phyloP scores from a whole-genome alignment of 1,140 invertebrate species.

The Cylas formicarius region DNA sequence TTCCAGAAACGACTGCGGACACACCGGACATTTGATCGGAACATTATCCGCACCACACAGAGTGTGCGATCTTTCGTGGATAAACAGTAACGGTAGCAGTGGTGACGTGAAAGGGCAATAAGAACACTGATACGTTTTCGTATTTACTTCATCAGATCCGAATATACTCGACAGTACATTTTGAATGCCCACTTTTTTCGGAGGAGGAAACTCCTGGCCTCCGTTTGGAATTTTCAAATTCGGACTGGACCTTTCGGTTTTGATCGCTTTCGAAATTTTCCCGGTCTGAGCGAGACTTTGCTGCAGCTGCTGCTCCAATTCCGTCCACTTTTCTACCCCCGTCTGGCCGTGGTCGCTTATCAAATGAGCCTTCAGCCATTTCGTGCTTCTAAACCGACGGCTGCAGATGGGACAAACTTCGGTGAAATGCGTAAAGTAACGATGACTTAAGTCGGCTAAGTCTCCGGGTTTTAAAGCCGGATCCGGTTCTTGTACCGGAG shows the following conservation, averaged over 20 bases:
- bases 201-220: slow-evolving; percentile 39
- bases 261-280: slow-evolving; percentile 22
- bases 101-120: slow-evolving; percentile 84
- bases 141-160: slow-evolving; percentile 46
- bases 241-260: slow-evolving; percentile 42
- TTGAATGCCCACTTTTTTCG: slow-evolving; percentile 40
- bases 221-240: slow-evolving; percentile 57
- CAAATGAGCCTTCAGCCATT: slow-evolving; percentile 85
- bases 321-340: slow-evolving; percentile 64
- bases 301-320: slow-evolving; percentile 49
- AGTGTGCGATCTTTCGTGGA: slow-evolving; percentile 79
- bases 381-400: slow-evolving; percentile 78
- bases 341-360: slow-evolving; percentile 75
- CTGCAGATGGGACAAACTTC: slow-evolving; percentile 83
- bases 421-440: slow-evolving; percentile 63
- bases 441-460: slow-evolving; percentile 51
- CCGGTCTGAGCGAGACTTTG: slow-evolving; percentile 30
- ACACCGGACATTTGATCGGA: slow-evolving; percentile 53
- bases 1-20: slow-evolving; percentile 50
- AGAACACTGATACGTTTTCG: slow-evolving; percentile 78
- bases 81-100: slow-evolving; percentile 80
- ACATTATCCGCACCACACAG: slow-evolving; percentile 35
- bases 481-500: slow-evolving; percentile 43
- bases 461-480: slow-evolving; percentile 46
- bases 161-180: slow-evolving; percentile 55